A percentile compares a stretch with the other conserved stretches of the same genome.
These are phyloP conservation scores for Coptodon rendalli DNA, from an alignment of 2,113 vertebrate genomes.

Conservation along the genomic window DNA sequence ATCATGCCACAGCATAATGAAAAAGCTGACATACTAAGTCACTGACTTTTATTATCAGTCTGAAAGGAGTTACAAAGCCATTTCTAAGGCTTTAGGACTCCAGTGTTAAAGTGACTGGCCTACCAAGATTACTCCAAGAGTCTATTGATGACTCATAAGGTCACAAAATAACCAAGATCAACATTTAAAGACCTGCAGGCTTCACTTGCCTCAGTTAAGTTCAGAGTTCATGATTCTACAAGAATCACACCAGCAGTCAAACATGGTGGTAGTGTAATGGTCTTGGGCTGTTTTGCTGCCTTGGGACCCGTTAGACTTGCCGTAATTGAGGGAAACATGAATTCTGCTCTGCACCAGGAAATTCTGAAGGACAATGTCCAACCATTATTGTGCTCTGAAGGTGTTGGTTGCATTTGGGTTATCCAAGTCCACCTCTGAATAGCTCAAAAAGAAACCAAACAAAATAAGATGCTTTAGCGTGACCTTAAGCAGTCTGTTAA, in stretches of 20 bases:
- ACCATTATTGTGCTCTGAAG: not conserved
- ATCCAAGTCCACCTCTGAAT: not conserved
- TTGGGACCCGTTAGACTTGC: not conserved
- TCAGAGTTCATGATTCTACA: not conserved
- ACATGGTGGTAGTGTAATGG: not conserved
- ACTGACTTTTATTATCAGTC: not conserved
- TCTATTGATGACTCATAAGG: not conserved
- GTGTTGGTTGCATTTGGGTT: not conserved
- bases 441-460: not conserved
- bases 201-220: not conserved
- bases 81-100: not conserved
- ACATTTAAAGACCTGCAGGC: not conserved
- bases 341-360: not conserved
- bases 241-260: not conserved
- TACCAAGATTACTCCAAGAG: not conserved
- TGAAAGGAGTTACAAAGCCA: not conserved
- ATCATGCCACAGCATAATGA: not conserved
- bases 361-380: not conserved
- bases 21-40: not conserved
- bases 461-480: not conserved
- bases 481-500: not conserved
- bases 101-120: not conserved
- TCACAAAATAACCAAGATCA: not conserved
- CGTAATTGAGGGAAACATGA: not conserved
- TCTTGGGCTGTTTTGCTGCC: not conserved